phyloP scores from a whole-genome alignment of 2,113 vertebrate genomes.

The Syrrhaptes paradoxus region DNA sequence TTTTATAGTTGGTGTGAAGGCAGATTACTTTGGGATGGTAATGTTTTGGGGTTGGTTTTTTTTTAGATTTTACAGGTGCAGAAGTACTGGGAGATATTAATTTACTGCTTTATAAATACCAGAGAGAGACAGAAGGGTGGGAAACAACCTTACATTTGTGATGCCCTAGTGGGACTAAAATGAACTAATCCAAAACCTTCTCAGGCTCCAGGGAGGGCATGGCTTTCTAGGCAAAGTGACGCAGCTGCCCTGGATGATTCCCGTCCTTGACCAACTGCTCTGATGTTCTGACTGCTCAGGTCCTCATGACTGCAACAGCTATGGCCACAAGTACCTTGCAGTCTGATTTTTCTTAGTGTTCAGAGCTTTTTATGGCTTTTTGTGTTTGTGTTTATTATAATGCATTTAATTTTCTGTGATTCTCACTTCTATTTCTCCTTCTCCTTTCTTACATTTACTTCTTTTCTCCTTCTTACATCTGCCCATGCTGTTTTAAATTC shows the following conservation, averaged over 20 bases:
- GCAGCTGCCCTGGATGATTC: fast-evolving
- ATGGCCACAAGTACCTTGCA: fast-evolving
- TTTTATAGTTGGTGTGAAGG: neutral
- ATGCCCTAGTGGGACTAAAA: neutral
- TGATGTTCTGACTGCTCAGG: neutral
- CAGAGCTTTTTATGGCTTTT: neutral
- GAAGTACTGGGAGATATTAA: neutral
- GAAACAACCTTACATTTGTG: neutral
- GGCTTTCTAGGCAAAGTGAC: neutral
- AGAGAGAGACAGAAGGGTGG: neutral
- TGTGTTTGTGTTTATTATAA: neutral
- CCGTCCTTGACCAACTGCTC: fast-evolving
- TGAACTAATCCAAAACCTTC: neutral
- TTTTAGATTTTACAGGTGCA: neutral
- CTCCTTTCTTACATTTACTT: neutral
- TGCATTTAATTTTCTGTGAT: neutral
- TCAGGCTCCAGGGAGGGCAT: neutral
- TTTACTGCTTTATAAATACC: neutral
- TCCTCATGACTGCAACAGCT: neutral
- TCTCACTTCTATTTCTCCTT: neutral
- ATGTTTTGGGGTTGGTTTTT: neutral
- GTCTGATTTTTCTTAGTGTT: neutral
- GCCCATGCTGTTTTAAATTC: neutral
- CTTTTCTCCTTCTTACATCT: neutral
- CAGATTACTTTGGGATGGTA: neutral